Percentiles rank a stretch among this genome's conserved stretches.
phyloP scores from a whole-genome alignment of 2,113 vertebrate genomes.

The Prunella himalayana region DNA sequence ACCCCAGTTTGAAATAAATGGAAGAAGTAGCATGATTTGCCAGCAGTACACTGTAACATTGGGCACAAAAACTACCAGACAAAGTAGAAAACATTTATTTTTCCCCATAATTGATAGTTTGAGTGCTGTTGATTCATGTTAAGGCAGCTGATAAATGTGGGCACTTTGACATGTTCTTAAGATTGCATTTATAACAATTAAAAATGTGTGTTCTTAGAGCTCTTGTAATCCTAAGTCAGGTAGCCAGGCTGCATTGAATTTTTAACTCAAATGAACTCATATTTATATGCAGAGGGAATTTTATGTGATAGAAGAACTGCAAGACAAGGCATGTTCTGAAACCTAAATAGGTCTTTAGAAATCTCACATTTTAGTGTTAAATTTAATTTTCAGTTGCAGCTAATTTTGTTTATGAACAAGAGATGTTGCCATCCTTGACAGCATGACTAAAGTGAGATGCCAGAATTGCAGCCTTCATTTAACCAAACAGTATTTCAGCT shows the following conservation, averaged over 20 bases:
- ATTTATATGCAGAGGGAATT: neutral
- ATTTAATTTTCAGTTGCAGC: neutral
- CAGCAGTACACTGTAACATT: neutral
- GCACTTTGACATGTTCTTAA: neutral
- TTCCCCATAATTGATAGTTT: neutral
- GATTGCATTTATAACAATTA: neutral
- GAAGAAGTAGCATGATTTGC: neutral
- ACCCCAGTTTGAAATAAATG: neutral
- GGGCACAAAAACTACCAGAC: neutral
- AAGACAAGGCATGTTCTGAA: neutral
- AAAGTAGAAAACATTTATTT: neutral
- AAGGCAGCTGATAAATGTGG: neutral
- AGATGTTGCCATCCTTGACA: neutral
- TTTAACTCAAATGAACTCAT: neutral
- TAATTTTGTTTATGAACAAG: neutral
- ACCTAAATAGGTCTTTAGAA: neutral
- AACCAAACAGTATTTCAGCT: neutral
- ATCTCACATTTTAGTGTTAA: neutral
- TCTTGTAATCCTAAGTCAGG: fast-evolving
- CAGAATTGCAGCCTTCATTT: neutral
- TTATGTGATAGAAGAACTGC: neutral
- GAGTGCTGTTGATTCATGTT: neutral
- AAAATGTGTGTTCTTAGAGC: neutral
- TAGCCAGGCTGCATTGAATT: neutral
- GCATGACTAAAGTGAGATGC: neutral